Evolutionary conservation across 2,888 invertebrate species (phyloP), one percentile per base, ranked within the genome.

Genomic region (Sminthurides aquaticus): DNA sequence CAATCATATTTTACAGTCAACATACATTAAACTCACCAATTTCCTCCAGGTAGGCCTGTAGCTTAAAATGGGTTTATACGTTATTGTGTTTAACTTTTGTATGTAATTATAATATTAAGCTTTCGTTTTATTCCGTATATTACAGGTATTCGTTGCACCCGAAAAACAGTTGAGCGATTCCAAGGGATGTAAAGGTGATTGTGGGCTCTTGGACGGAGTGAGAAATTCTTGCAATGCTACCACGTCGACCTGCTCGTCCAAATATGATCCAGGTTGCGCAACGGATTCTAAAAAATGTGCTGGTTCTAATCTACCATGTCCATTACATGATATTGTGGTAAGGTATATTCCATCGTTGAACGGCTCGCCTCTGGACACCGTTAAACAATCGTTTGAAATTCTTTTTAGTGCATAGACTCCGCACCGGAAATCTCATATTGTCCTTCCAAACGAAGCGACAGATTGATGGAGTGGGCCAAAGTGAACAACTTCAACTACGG

Each of bases 11-110:
- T 28, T 59, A 57, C 57, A 59, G 18, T 20, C 49, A 24, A 52
- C 64, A 2, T 64, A 57, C 54, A 67, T 67, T n/a, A 62, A 64
- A 57, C 26, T 67, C 54, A 67, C 67, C 15, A 67, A 67, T 49
- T 67, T 67, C 43, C 43, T 34, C 43, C 5, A 15, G 8, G 43
- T 34, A 34, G 15, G 43, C 43, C 48, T 59, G 15, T 62, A 62
- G n/a, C n/a, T n/a, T n/a, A n/a, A n/a, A n/a, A n/a, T n/a, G n/a
- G n/a, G n/a, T n/a, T n/a, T n/a, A n/a, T n/a, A n/a, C n/a, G n/a
- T n/a, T n/a, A n/a, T n/a, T n/a, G n/a, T n/a, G n/a, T n/a, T n/a
- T n/a, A n/a, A n/a, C n/a, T n/a, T n/a, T n/a, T n/a, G n/a, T n/a
- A n/a, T 8, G 43, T 43, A 11, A 11, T 18, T 43, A 18, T 11